Conservation (phyloP, 2,888 invertebrate species). For the Synanthedon formicaeformis region DNA sequence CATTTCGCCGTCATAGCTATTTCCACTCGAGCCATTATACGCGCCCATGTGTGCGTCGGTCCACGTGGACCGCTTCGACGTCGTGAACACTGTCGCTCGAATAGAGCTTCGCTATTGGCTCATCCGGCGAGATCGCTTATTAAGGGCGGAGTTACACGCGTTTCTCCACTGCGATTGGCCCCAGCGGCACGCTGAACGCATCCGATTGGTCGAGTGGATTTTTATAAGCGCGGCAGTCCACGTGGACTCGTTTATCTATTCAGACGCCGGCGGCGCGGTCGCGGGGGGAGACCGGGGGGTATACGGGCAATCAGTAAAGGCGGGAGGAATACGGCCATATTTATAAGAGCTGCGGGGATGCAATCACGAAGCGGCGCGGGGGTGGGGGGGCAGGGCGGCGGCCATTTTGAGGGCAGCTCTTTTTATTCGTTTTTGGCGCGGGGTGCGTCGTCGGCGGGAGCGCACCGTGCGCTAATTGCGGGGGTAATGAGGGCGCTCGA, state of each 20-base stretch:
- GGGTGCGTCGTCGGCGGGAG: slow-evolving; percentile 67
- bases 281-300: slow-evolving; percentile 68
- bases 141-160: slow-evolving; percentile 70
- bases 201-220: slow-evolving; percentile 57
- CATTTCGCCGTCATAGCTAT: slow-evolving; percentile 72
- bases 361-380: slow-evolving; percentile 71
- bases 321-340: slow-evolving; percentile 72
- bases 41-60: slow-evolving; percentile 52
- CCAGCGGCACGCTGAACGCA: slow-evolving; percentile 20
- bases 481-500: slow-evolving; percentile 70
- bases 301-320: slow-evolving; percentile 73
- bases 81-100: slow-evolving; percentile 52
- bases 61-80: slow-evolving; percentile 65
- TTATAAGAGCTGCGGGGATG: slow-evolving; percentile 73
- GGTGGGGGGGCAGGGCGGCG: slow-evolving; percentile 67
- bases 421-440: slow-evolving; percentile 72
- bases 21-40: slow-evolving; percentile 71
- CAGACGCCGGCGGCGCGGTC: slow-evolving; percentile 72
- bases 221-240: slow-evolving; percentile 69
- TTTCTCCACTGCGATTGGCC: slow-evolving; percentile 37
- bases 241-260: slow-evolving; percentile 73
- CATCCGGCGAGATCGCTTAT: slow-evolving; percentile 60
- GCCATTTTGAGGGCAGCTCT: slow-evolving; percentile 81
- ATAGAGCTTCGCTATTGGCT: slow-evolving; percentile 39
- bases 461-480: slow-evolving; percentile 69